Evolutionary conservation across 2,888 invertebrate genomes (phyloP).

Genomic region (Melipona bicolor): DNA sequence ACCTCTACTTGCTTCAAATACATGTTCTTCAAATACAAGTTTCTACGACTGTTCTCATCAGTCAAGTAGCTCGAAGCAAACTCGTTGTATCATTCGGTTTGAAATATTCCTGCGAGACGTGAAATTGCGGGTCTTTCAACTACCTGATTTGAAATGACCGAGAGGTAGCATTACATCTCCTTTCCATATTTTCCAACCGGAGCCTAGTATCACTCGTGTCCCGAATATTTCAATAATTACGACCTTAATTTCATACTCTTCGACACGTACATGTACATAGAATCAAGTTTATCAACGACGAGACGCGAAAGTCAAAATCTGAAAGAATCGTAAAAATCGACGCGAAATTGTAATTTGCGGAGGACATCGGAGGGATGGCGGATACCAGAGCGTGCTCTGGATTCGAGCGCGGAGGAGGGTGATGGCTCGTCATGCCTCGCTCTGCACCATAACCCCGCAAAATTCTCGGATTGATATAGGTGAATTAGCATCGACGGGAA

Average conservation of each 20-base stretch:
- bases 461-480: constrained; percentile 46
- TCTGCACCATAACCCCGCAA: constrained; percentile 34
- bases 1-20: not conserved
- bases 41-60: constrained; percentile 4
- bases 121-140: not conserved
- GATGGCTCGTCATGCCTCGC: constrained; percentile 10
- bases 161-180: not conserved
- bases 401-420: not conserved
- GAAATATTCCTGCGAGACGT: not conserved
- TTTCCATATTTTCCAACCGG: too few relatives aligned
- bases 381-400: not conserved
- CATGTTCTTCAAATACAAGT: not conserved
- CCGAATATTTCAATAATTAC: too few relatives aligned
- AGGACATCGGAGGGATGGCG: too few relatives aligned
- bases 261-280: too few relatives aligned
- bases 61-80: constrained; percentile 4
- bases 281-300: too few relatives aligned
- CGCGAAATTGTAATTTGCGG: too few relatives aligned
- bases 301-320: too few relatives aligned
- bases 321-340: too few relatives aligned
- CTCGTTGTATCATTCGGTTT: not conserved
- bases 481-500: constrained; percentile 65
- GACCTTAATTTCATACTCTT: too few relatives aligned
- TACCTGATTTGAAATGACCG: not conserved
- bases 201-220: too few relatives aligned